These are phyloP conservation scores for Sebastes jordani DNA, from an alignment of 2,797 vertebrate species.

Conservation along the genomic window DNA sequence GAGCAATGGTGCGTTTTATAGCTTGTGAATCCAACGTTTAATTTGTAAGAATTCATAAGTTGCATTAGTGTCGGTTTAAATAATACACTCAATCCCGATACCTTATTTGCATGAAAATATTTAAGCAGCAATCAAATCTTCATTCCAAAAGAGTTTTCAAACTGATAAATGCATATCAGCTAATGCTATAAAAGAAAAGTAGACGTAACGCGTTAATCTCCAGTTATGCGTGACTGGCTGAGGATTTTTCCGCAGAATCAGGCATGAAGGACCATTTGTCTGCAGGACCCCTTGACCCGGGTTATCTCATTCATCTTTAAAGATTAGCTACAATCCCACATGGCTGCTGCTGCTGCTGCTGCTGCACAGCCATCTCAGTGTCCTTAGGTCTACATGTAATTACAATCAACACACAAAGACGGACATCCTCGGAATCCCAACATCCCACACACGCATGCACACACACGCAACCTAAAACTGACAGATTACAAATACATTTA, in stretches of 20 bases:
- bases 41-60: neutral
- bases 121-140: neutral
- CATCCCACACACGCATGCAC: neutral
- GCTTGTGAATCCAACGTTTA: neutral
- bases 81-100: neutral
- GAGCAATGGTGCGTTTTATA: neutral
- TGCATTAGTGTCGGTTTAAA: neutral
- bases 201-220: neutral
- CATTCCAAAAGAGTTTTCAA: neutral
- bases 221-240: neutral
- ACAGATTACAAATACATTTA: neutral
- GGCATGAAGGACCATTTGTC: neutral
- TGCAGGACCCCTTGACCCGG: neutral
- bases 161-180: neutral
- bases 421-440: neutral
- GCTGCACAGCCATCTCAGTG: neutral
- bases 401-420: neutral
- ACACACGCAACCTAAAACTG: neutral
- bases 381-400: neutral
- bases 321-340: slow-evolving; percentile 1
- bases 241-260: slow-evolving; percentile 1
- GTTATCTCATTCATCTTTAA: slow-evolving; percentile 18
- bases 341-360: neutral
- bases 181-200: neutral
- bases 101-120: neutral